These are phyloP conservation scores for Trachemys scripta DNA, from an alignment of 2,113 vertebrate species.

Conservation along the genomic window DNA sequence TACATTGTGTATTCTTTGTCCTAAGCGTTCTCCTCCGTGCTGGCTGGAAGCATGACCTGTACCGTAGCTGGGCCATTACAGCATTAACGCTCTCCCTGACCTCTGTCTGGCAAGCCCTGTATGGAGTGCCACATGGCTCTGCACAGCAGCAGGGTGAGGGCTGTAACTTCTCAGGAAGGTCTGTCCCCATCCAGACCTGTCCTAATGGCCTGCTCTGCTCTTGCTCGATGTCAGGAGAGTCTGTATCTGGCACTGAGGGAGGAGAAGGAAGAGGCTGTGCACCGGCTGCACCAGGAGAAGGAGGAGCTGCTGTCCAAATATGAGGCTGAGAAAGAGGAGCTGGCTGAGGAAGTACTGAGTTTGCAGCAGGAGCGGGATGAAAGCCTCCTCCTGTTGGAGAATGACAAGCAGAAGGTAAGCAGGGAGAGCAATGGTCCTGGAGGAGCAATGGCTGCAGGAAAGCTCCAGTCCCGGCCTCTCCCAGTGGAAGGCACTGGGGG, in stretches of 20 bases:
- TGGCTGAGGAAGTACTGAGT: conserved; percentile 78
- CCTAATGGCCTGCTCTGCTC: background rate
- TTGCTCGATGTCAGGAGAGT: conserved; percentile 71
- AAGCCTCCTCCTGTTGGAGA: conserved; percentile 81
- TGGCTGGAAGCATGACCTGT: background rate
- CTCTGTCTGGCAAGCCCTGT: background rate
- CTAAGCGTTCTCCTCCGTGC: background rate
- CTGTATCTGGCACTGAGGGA: conserved; percentile 54
- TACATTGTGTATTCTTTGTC: background rate
- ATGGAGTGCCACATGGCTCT: background rate
- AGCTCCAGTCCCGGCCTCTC: background rate
- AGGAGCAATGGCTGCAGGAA: background rate
- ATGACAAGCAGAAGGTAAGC: conserved; percentile 77
- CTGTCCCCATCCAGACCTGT: background rate
- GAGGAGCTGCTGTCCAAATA: conserved; percentile 70
- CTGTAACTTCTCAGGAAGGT: no score
- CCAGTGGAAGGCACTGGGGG: background rate
- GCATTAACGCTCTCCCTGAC: background rate
- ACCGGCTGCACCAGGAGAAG: conserved; percentile 72
- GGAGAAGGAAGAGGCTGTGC: conserved; percentile 71
- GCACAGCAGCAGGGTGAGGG: rapidly evolving
- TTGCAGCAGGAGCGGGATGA: conserved; percentile 79
- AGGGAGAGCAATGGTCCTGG: background rate
- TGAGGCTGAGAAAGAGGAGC: conserved; percentile 77
- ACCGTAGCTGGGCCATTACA: background rate